Conservation (phyloP, 1,140 invertebrate genomes). For the Chymomyza costata region DNA sequence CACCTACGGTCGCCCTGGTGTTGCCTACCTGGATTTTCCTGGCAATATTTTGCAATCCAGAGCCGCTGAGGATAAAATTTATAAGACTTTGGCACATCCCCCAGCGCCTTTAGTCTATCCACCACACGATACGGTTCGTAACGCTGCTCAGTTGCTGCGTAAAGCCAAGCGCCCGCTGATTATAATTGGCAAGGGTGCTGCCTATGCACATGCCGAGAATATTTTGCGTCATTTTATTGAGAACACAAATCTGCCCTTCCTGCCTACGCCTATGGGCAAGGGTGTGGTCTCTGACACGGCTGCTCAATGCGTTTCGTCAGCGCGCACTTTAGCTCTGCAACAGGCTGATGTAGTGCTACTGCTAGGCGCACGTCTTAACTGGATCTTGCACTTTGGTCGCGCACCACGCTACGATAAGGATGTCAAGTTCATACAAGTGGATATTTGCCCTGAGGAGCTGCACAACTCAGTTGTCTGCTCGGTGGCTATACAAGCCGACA, state of each 20-base stretch:
- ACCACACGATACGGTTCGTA: conserved; percentile 79
- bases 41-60: conserved; percentile 84
- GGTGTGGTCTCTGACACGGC: conserved; percentile 92
- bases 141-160: conserved; percentile 82
- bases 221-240: conserved; percentile 83
- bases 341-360: conserved; percentile 92
- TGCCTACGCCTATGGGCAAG: conserved; percentile 98
- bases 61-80: conserved; percentile 68
- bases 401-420: conserved; percentile 87
- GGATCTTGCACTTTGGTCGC: conserved; percentile 97
- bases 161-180: conserved; percentile 88
- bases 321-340: conserved; percentile 89
- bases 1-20: conserved; percentile 92
- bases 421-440: conserved; percentile 95
- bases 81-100: conserved; percentile 72
- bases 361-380: conserved; percentile 94
- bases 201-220: conserved; percentile 87
- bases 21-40: conserved; percentile 92
- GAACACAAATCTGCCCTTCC: conserved; percentile 86
- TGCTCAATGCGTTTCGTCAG: conserved; percentile 85
- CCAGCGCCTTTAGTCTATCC: conserved; percentile 83
- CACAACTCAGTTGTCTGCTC: conserved; percentile 88
- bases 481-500: conserved; percentile 87
- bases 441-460: conserved; percentile 92
- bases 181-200: conserved; percentile 95